These are phyloP conservation scores for Drosophila algonquin DNA, from an alignment of 2,888 invertebrate species.

Conservation along the genomic window DNA sequence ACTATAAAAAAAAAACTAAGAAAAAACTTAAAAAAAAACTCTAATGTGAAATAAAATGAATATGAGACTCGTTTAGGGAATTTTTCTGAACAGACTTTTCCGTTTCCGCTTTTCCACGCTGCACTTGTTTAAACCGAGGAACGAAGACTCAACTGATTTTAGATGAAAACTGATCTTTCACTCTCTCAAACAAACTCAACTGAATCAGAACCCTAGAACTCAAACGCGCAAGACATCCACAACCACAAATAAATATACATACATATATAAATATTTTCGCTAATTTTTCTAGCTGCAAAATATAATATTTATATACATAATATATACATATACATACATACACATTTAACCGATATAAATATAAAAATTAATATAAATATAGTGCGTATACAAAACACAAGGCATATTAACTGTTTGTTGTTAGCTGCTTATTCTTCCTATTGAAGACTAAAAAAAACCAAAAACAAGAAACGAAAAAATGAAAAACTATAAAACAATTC, in stretches of 20 bases:
- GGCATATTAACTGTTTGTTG: slow-evolving; percentile 70
- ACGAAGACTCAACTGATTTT: slow-evolving; percentile 19
- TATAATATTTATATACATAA: slow-evolving; percentile 49
- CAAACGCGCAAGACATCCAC: slow-evolving; percentile 59
- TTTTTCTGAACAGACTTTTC: slow-evolving; percentile 65
- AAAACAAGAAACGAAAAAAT: slow-evolving; percentile 6
- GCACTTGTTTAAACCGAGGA: slow-evolving; percentile 44
- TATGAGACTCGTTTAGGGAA: slow-evolving; percentile 84
- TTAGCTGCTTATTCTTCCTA: slow-evolving; percentile 79
- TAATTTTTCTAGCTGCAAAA: slow-evolving; percentile 58
- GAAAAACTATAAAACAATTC: slow-evolving; percentile 40
- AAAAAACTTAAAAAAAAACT: slow-evolving; percentile 26
- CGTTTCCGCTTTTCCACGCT: slow-evolving; percentile 35
- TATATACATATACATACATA: slow-evolving; percentile 43
- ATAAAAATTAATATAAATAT: slow-evolving; percentile 46
- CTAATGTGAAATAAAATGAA: slow-evolving; percentile 56
- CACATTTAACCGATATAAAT: slow-evolving; percentile 36
- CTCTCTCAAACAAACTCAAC: slow-evolving; percentile 2
- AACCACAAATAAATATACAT: slow-evolving; percentile 24
- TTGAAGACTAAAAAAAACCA: slow-evolving; percentile 64
- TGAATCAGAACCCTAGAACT: slow-evolving; percentile 19
- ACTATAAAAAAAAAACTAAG: slow-evolving; percentile 36
- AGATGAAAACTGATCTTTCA: slow-evolving; percentile 21
- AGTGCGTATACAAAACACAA: slow-evolving; percentile 49
- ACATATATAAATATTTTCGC: slow-evolving; percentile 43